Percentiles rank a stretch among this genome's conserved stretches.
Conservation (phyloP, 2,113 vertebrate species). For the Ceuthmochares aereus region DNA sequence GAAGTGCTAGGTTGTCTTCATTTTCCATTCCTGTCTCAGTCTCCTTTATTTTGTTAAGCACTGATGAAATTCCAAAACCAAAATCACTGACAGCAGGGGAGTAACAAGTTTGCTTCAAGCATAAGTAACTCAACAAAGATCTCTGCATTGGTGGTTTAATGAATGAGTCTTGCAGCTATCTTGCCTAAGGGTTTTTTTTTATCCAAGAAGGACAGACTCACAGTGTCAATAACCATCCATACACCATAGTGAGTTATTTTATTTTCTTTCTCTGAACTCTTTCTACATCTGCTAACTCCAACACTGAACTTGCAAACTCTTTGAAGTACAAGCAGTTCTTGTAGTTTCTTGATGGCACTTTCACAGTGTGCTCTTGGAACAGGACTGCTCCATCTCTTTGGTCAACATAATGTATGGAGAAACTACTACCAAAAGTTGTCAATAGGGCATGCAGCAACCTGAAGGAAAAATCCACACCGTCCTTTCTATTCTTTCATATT, state of each 20-base stretch:
- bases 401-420: neutral
- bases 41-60: neutral
- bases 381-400: accelerated
- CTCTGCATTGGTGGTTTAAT: neutral
- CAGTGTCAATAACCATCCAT: neutral
- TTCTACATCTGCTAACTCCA: neutral
- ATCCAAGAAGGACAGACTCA: neutral
- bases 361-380: neutral
- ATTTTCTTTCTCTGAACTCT: neutral
- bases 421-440: neutral
- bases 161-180: neutral
- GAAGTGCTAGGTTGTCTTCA: neutral
- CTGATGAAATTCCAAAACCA: neutral
- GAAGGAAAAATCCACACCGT: neutral
- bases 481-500: neutral
- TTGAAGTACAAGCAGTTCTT: neutral
- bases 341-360: neutral
- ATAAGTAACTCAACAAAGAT: neutral
- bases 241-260: neutral
- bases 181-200: neutral
- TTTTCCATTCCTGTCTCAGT: neutral
- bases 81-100: neutral
- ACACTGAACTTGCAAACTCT: neutral
- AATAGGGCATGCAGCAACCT: neutral
- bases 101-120: neutral